Conservation (phyloP, 2,888 invertebrate species). For the Microctonus hyperodae region DNA sequence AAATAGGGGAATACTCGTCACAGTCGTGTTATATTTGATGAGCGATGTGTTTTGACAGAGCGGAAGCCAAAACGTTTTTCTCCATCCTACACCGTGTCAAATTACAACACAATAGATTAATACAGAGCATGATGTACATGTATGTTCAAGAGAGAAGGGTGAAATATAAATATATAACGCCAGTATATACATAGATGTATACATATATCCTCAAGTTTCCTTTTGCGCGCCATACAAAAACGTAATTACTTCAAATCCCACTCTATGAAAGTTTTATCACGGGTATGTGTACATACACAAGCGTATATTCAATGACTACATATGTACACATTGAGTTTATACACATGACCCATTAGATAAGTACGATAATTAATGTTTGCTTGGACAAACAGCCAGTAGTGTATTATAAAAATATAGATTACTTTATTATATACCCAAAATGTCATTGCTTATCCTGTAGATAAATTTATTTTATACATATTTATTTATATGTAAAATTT, state of each 20-base stretch:
- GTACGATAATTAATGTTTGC: slow-evolving; percentile 51
- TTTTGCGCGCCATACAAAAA: slow-evolving; percentile 45
- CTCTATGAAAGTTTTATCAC: slow-evolving; percentile 57
- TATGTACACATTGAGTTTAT: slow-evolving; percentile 35
- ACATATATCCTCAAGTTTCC: slow-evolving; percentile 13
- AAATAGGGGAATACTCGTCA: neutral
- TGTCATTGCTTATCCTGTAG: neutral
- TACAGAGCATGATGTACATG: slow-evolving; percentile 1
- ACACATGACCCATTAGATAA: slow-evolving; percentile 45
- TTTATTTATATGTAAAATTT: too few relatives aligned
- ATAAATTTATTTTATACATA: too few relatives aligned
- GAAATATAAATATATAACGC: neutral
- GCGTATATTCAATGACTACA: slow-evolving; percentile 11
- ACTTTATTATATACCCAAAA: slow-evolving; percentile 2
- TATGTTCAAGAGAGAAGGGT: neutral
- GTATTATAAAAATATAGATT: slow-evolving; percentile 11
- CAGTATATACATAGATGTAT: neutral
- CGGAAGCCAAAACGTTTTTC: slow-evolving; percentile 10
- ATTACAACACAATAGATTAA: slow-evolving; percentile 48
- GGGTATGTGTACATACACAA: slow-evolving; percentile 19
- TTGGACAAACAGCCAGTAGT: slow-evolving; percentile 32
- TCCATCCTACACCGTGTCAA: slow-evolving; percentile 37
- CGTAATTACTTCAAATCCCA: slow-evolving; percentile 58
- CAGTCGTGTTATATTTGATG: neutral
- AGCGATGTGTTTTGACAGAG: slow-evolving; percentile 21